phyloP scores from a whole-genome alignment of 2,797 vertebrate species.

The Rhinatrema bivittatum region DNA sequence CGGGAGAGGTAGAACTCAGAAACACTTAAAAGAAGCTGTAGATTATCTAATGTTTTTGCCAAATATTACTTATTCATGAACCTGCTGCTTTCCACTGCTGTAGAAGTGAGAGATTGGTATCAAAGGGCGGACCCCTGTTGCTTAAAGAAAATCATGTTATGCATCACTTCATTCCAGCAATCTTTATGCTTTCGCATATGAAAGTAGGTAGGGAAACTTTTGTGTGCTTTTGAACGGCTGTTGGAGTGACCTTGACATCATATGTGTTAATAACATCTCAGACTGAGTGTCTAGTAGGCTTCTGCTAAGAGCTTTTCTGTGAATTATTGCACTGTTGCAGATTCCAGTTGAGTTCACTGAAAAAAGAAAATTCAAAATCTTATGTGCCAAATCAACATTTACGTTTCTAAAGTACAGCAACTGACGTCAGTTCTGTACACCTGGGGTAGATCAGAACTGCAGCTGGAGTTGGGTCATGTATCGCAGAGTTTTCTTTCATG shows the following conservation, averaged over 20 bases:
- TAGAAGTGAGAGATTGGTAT: constrained; percentile 22
- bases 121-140: constrained; percentile 20
- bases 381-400: neutral
- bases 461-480: too few relatives aligned
- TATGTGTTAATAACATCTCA: constrained; percentile 28
- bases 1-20: neutral
- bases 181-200: constrained; percentile 9
- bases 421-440: too few relatives aligned
- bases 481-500: too few relatives aligned
- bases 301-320: constrained; percentile 19
- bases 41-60: constrained; percentile 1
- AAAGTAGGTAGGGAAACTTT: constrained; percentile 11
- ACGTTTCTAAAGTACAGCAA: neutral
- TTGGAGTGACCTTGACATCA: constrained; percentile 37
- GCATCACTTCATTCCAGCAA: constrained; percentile 14
- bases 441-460: too few relatives aligned
- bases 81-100: constrained; percentile 14
- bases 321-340: constrained; percentile 27
- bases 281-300: constrained; percentile 15
- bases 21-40: constrained; percentile 4
- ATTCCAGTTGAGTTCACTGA: constrained; percentile 25
- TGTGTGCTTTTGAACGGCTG: constrained; percentile 10
- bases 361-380: neutral
- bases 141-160: constrained; percentile 21
- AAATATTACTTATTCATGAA: constrained; percentile 11